A percentile compares a stretch with the other conserved stretches of the same genome.
phyloP scores from a whole-genome alignment of 2,888 invertebrate genomes.

The Sicus ferrugineus region DNA sequence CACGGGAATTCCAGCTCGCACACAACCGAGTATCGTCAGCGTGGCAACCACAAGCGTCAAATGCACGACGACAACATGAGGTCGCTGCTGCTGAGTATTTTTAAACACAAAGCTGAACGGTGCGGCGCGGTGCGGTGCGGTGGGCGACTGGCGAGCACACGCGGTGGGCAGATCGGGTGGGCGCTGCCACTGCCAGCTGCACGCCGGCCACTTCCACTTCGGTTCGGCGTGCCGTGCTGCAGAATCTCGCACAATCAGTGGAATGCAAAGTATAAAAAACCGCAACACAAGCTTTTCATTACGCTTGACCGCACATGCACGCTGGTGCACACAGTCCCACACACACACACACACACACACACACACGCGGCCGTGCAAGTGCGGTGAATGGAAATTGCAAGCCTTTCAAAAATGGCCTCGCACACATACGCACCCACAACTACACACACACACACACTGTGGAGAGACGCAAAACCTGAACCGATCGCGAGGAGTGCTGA shows the following conservation, averaged over 20 bases:
- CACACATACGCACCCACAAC: not conserved
- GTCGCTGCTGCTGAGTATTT: not conserved
- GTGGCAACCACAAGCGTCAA: conserved; percentile 44
- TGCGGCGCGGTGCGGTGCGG: no score
- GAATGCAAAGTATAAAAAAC: conserved; percentile 31
- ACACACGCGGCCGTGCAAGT: not conserved
- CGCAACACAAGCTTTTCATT: conserved; percentile 35
- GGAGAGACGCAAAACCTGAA: not conserved
- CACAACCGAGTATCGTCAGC: conserved; percentile 35
- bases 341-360: not conserved
- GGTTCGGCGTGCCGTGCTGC: not conserved
- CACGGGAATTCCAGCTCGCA: conserved; percentile 12
- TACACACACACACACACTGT: not conserved
- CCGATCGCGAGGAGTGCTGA: no score
- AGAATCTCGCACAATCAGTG: conserved; percentile 26
- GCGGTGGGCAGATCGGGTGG: not conserved
- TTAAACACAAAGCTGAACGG: no score
- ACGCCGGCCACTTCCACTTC: not conserved
- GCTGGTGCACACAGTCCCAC: not conserved
- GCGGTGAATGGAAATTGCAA: not conserved
- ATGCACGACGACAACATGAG: conserved; percentile 43
- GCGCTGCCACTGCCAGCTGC: not conserved
- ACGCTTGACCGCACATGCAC: conserved; percentile 29
- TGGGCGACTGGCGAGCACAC: not conserved
- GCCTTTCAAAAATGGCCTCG: conserved; percentile 10